Evolutionary conservation across 2,113 vertebrate species (phyloP).

Genomic region (Charadrius vociferus): DNA sequence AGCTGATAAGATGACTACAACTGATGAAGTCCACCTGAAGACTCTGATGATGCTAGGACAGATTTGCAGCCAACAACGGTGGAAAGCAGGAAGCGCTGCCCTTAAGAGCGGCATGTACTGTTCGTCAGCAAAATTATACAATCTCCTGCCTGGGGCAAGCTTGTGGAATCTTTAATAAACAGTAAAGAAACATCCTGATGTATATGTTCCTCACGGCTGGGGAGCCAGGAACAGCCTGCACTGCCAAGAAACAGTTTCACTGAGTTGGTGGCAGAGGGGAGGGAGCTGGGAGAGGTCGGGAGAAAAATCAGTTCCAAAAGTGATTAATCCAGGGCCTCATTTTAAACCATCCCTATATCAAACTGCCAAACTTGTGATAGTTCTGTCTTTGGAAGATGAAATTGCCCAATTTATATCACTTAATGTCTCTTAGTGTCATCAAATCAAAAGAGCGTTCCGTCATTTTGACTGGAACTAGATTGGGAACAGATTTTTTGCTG

Average conservation of each 20-base stretch:
- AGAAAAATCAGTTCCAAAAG: neutral
- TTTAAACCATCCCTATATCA: neutral
- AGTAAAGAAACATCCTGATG: neutral
- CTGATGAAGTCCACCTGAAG: slow-evolving; percentile 75
- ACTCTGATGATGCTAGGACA: slow-evolving; percentile 55
- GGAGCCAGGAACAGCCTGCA: neutral
- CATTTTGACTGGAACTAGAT: neutral
- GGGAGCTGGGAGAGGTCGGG: neutral
- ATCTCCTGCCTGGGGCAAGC: slow-evolving; percentile 37
- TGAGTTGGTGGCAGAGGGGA: neutral
- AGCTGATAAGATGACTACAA: slow-evolving; percentile 79
- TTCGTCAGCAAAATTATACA: slow-evolving; percentile 66
- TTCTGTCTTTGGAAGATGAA: slow-evolving; percentile 22
- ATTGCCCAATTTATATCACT: slow-evolving; percentile 13
- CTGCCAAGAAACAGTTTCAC: neutral
- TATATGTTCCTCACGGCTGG: neutral
- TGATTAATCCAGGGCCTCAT: slow-evolving; percentile 3
- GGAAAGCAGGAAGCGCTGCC: slow-evolving; percentile 25
- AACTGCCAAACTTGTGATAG: neutral
- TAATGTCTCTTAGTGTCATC: slow-evolving; percentile 5
- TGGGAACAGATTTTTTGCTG: slow-evolving; percentile 6
- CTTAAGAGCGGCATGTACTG: slow-evolving; percentile 3
- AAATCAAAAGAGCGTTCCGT: neutral
- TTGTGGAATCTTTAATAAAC: slow-evolving; percentile 50
- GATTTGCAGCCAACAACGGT: slow-evolving; percentile 53